A percentile compares a stretch with the other conserved stretches of the same genome.
Conservation (phyloP, 2,113 vertebrate genomes). For the Leucoraja erinaceus region DNA sequence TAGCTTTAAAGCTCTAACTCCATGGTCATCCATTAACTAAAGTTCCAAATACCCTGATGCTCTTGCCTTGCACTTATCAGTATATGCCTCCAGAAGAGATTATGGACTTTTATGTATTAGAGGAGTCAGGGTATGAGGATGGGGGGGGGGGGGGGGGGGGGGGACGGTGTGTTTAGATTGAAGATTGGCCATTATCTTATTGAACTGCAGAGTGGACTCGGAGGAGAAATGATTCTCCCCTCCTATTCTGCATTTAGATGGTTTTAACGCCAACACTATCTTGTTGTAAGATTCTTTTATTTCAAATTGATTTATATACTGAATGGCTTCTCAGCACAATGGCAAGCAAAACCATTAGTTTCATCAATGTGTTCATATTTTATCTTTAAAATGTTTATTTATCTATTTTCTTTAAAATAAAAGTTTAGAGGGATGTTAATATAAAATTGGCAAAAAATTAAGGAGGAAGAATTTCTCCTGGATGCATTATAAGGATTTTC, state of each 20-base stretch:
- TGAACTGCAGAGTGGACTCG: no score
- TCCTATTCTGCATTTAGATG: background rate
- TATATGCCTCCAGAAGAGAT: background rate
- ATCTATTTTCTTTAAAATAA: no score
- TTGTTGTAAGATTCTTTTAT: background rate
- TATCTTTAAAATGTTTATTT: background rate
- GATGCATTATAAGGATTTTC: no score
- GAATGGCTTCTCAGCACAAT: background rate
- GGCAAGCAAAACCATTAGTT: background rate
- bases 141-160: no score
- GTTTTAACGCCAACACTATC: background rate
- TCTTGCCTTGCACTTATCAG: background rate
- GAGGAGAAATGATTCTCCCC: no score
- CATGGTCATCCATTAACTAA: background rate
- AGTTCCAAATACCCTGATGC: background rate
- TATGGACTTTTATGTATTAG: background rate
- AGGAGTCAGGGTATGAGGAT: background rate
- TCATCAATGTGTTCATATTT: background rate
- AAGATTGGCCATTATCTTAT: no score
- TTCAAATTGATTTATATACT: background rate
- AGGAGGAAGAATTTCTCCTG: background rate
- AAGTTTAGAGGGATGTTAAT: no score
- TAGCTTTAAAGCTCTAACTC: no score
- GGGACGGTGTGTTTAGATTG: background rate
- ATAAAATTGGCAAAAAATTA: background rate